Base-by-base conservation (phyloP, 2,113 vertebrate species). In the Emberiza fucata region DNA sequence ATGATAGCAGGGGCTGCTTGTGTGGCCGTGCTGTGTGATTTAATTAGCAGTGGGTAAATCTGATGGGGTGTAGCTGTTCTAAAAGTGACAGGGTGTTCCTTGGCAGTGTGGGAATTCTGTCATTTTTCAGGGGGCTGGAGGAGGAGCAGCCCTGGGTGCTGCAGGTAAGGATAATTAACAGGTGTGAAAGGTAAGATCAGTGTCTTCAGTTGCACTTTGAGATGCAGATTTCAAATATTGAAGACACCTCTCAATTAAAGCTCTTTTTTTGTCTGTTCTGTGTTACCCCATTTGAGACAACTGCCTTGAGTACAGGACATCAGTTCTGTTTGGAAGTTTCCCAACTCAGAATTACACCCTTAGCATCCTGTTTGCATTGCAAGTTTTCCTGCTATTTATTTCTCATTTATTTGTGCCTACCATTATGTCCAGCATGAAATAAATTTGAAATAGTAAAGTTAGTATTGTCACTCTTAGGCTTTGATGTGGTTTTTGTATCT, bases 1-100 rank as follows among this genome's bases (percentile, higher is more conserved):
- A 0, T 24, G 25, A 12, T 6, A 18, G 9, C 11, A 4, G 37
- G 35, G 21, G 9, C 33, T 42, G 3, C 50, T 2, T 27, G 21
- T 14, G 63, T 59, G 28, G 27, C 61, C 51, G 0, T 14, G 23
- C 24, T 1, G 27, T 53, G 59, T 6, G 50, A 9, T 29, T 76
- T 15, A 24, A 18, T 45, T 0, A 37, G 19, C 6, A 0, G 2
- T 23, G 20, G 20, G 8, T 35, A 25, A 2, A 9, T 72, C 35
- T 71, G 25, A 1, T 14, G 2, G 35, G 54, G 3, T 24, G 4
- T n/a, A 11, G 8, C 12, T 57, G 37, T 29, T 31, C 31, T 39
- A 29, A 63, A 78, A 35, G n/a, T 51, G 25, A 5, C 28, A 45
- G 0, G 0, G 0, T 8, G 1, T 57, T 40, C 48, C 79, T 44